Base-by-base conservation (phyloP, 2,888 invertebrate genomes). In the Melitaea athalia region DNA sequence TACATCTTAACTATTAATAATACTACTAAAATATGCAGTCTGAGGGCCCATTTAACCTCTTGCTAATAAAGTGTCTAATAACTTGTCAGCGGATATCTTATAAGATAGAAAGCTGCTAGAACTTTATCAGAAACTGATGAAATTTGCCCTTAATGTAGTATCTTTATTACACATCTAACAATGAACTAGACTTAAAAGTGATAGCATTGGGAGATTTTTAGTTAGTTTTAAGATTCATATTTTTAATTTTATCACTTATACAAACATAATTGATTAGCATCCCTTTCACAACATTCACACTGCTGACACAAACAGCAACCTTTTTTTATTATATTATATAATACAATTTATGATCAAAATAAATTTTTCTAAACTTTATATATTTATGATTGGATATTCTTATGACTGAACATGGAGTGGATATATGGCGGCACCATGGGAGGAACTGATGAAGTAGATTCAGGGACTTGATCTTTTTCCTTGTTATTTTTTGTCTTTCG, bases 401-500 rank as follows among this genome's bases (percentile, higher is more conserved):
- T 92, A 79, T 92, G 91, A 77, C 86, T 87, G 71, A 91, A 92
- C 88, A 91, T 87, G 14, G 88, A 84, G 68, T 91, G 91, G 72
- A 91, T 90, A 71, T 90, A 91, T 6, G 91, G 88, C 12, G 89
- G 79, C 3, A 92, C 88, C 87, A 91, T 88, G 0, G 87, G 85
- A 5, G 91, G 88, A 15, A 88, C 87, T 1, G 88, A 68, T 0
- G 89, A 72, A 3, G 86, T 81, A 0, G 87, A 75, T 61, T 89
- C 88, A 0, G 82, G 84, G 0, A 75, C 74, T 0, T 84, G 80
- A 63, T 91, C 91, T 62, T 92, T 92, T 11, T 91, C 92, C 70
- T 92, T 92, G 67, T 83, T 88, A 70, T 89, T 89, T 77, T 91
- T 92, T 11, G 91, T 87, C 80, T 92, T 92, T 47, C 92, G 85